phyloP scores from a whole-genome alignment of 2,113 vertebrate genomes.

The Condylura cristata region DNA sequence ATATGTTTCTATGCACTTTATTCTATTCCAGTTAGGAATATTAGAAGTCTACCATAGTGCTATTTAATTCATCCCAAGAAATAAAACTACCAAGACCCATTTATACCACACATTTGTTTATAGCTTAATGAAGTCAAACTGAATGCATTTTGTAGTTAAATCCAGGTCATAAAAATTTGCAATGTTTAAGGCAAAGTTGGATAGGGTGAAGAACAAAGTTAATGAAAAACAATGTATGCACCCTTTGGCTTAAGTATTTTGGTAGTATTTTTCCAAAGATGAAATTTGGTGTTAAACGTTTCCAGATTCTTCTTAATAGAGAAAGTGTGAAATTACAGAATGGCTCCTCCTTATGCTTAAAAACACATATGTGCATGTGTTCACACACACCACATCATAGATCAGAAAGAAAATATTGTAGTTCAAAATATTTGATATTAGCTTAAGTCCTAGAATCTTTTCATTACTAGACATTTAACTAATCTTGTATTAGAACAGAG shows the following conservation, averaged over 20 bases:
- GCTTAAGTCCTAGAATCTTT: conserved; percentile 18
- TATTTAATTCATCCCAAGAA: background rate
- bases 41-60: background rate
- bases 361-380: background rate
- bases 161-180: conserved; percentile 4
- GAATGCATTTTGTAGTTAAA: conserved; percentile 13
- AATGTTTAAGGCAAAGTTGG: background rate
- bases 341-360: background rate
- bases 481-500: background rate
- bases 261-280: conserved; percentile 55
- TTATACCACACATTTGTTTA: background rate
- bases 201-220: background rate
- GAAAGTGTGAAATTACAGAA: conserved; percentile 66
- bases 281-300: conserved; percentile 62
- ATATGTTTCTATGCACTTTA: background rate
- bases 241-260: conserved; percentile 46
- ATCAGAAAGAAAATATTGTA: conserved; percentile 43
- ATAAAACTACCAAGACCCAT: background rate
- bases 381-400: background rate
- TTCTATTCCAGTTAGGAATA: conserved; percentile 9
- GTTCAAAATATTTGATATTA: conserved; percentile 52
- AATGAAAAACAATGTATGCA: conserved; percentile 1
- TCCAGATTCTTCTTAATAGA: conserved; percentile 68
- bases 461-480: background rate
- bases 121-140: conserved; percentile 14